Percentiles rank a stretch among this genome's conserved stretches.
Conservation (phyloP, 2,113 vertebrate species). For the Anoura caudifer region DNA sequence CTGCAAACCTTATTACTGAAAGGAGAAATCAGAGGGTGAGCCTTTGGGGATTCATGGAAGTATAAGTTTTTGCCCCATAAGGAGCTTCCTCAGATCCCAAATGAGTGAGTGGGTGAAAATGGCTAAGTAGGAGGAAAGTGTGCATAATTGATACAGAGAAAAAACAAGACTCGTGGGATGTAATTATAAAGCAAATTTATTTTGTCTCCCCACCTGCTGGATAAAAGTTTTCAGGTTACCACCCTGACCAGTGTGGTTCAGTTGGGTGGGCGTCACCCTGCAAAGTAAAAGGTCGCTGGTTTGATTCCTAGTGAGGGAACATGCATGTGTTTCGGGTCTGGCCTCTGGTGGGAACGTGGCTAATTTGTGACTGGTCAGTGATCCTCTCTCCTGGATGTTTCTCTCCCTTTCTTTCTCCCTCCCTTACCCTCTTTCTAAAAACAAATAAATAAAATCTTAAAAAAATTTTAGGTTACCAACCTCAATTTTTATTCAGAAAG, state of each 20-base stretch:
- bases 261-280: too few species aligned
- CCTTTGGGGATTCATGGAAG: background rate
- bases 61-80: background rate
- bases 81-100: background rate
- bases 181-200: background rate
- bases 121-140: background rate
- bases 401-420: too few species aligned
- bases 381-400: too few species aligned
- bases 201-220: background rate
- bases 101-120: background rate
- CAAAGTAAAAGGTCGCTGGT: too few species aligned
- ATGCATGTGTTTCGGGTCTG: too few species aligned
- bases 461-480: background rate
- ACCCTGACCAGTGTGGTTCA: background rate
- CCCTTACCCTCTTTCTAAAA: too few species aligned
- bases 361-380: too few species aligned
- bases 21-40: background rate
- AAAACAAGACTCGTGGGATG: background rate
- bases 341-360: too few species aligned
- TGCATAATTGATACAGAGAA: background rate
- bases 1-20: background rate
- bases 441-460: too few species aligned
- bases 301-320: too few species aligned
- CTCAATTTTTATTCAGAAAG: background rate
- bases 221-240: background rate